Percentiles rank a stretch among this genome's conserved stretches.
Conservation (phyloP, 2,888 invertebrate genomes). For the Xestia ashworthii region DNA sequence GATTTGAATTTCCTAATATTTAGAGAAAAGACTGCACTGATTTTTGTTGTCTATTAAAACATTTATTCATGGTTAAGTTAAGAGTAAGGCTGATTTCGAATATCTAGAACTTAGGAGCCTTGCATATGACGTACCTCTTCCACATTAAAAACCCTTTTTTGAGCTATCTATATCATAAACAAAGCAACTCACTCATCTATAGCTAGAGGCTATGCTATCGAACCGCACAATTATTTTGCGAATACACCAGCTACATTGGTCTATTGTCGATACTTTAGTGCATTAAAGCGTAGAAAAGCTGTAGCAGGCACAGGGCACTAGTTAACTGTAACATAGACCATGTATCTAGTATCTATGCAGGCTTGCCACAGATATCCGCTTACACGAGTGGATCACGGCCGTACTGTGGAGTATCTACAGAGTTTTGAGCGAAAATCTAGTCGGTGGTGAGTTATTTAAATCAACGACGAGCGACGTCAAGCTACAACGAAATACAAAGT, state of each 20-base stretch:
- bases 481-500: neutral
- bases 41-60: too few relatives aligned
- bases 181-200: neutral
- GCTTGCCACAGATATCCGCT: conserved; percentile 9
- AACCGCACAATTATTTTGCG: neutral
- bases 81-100: neutral
- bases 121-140: neutral
- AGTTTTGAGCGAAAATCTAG: conserved; percentile 7
- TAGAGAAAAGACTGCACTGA: neutral
- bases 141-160: neutral
- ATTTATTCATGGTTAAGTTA: too few relatives aligned
- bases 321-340: neutral
- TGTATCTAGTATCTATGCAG: neutral
- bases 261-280: neutral
- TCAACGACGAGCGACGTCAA: neutral
- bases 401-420: neutral
- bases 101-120: neutral
- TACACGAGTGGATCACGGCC: conserved; percentile 10
- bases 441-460: neutral
- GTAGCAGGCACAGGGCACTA: conserved; percentile 16
- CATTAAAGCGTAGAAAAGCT: neutral
- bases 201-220: neutral
- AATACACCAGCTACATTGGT: neutral
- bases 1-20: neutral
- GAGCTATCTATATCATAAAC: neutral